These are phyloP conservation scores for Myotis myotis DNA, from an alignment of 2,797 vertebrate genomes.

Conservation along the genomic window DNA sequence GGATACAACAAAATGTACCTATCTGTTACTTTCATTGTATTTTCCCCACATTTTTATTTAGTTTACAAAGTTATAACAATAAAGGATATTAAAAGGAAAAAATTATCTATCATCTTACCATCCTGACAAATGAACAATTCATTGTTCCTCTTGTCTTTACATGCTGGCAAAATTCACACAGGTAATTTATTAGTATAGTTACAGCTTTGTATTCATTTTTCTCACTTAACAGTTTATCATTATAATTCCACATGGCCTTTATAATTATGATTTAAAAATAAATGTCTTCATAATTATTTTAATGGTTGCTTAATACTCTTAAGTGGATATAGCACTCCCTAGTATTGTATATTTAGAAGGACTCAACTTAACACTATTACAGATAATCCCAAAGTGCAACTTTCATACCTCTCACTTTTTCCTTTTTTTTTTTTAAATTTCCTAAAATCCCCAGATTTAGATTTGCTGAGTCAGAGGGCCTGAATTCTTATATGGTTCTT, in stretches of 20 bases:
- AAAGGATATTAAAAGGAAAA: slow-evolving; percentile 65
- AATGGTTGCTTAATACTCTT: slow-evolving; percentile 53
- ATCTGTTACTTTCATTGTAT: slow-evolving; percentile 51
- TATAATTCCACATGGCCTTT: neutral
- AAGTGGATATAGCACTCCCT: neutral
- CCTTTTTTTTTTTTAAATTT: neutral
- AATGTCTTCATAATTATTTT: slow-evolving; percentile 55
- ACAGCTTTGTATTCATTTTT: neutral
- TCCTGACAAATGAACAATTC: slow-evolving; percentile 36
- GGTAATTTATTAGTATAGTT: slow-evolving; percentile 30
- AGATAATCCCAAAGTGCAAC: slow-evolving; percentile 42
- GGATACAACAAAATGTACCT: slow-evolving; percentile 51
- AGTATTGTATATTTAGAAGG: slow-evolving; percentile 36
- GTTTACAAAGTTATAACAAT: slow-evolving; percentile 62
- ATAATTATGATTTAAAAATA: slow-evolving; percentile 56
- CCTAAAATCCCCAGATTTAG: slow-evolving; percentile 56
- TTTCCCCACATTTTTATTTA: slow-evolving; percentile 60
- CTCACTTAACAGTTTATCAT: slow-evolving; percentile 20
- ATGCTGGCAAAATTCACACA: neutral
- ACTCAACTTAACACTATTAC: slow-evolving; percentile 43
- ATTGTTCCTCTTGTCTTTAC: neutral
- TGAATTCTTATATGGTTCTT: slow-evolving; percentile 5
- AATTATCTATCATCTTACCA: slow-evolving; percentile 38
- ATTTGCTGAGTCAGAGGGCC: slow-evolving; percentile 46
- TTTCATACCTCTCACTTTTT: neutral